Percentiles rank a stretch among this genome's conserved stretches.
Evolutionary conservation across 2,888 invertebrate genomes (phyloP).

Genomic region (Julus scandinavius): DNA sequence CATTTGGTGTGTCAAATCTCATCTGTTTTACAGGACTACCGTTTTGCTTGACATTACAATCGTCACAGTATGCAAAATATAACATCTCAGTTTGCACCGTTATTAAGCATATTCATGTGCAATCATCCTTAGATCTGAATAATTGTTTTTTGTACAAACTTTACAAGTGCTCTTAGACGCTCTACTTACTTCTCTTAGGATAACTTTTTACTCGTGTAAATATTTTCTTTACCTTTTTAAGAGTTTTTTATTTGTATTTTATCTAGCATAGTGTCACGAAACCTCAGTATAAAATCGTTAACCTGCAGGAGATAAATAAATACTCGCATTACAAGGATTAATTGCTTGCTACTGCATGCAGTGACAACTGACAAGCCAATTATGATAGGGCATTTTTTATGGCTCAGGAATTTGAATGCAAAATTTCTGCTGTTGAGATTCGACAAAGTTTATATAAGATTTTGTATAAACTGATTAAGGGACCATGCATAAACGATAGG

Average conservation of each 20-base stretch:
- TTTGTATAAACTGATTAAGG: background rate
- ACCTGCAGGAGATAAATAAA: background rate
- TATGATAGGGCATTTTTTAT: background rate
- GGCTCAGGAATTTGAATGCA: background rate
- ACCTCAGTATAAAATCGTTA: background rate
- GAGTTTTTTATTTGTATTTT: background rate
- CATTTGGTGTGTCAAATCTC: slow-evolving; percentile 17
- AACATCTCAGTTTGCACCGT: slow-evolving; percentile 31
- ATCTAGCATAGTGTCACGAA: too few relatives aligned
- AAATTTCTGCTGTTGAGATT: background rate
- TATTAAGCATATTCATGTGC: background rate
- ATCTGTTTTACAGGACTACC: background rate
- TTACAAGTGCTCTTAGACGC: background rate
- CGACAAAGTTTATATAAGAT: background rate
- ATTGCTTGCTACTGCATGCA: background rate
- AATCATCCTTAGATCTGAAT: background rate
- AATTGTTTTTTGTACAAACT: background rate
- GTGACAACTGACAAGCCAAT: background rate
- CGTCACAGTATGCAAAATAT: background rate
- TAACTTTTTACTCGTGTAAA: background rate
- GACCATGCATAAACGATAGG: too few relatives aligned
- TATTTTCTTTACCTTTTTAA: slow-evolving; percentile 12
- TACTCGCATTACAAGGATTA: background rate
- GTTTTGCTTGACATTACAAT: background rate
- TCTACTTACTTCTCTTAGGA: background rate